Evolutionary conservation across 2,113 vertebrate species (phyloP).

Genomic region (Pluvianellus socialis): DNA sequence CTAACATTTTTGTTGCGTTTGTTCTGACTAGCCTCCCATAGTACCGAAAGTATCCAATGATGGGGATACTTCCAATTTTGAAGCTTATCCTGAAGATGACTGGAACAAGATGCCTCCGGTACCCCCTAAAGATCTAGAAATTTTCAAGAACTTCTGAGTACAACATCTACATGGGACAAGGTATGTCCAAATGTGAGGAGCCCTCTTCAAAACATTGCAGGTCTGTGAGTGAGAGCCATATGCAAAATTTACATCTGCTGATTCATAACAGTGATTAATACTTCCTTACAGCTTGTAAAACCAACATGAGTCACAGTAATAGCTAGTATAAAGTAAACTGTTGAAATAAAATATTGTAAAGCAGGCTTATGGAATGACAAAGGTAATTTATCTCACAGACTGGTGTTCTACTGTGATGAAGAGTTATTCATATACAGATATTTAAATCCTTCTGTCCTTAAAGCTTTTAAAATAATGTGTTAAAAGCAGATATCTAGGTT

Average conservation of each 20-base stretch:
- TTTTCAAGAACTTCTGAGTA: constrained; percentile 91
- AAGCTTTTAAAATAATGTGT: neutral
- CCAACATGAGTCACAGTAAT: neutral
- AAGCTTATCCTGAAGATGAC: constrained; percentile 90
- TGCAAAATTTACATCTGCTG: neutral
- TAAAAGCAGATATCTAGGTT: neutral
- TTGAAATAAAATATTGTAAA: neutral
- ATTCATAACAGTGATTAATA: neutral
- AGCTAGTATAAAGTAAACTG: neutral
- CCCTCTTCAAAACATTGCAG: neutral
- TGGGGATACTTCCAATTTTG: constrained; percentile 96
- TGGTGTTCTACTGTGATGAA: neutral
- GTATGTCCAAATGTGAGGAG: neutral
- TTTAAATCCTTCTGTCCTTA: neutral
- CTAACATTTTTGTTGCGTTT: neutral
- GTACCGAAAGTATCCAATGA: constrained; percentile 89
- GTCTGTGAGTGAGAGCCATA: neutral
- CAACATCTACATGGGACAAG: neutral
- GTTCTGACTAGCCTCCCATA: constrained; percentile 85
- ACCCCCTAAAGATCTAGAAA: constrained; percentile 86
- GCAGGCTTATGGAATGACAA: neutral
- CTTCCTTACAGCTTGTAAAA: neutral
- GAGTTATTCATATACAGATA: neutral
- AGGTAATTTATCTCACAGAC: neutral
- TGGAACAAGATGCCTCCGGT: constrained; percentile 85